These are phyloP conservation scores for Pantherophis vulpinus DNA, from an alignment of 2,797 vertebrate species.

Conservation along the genomic window DNA sequence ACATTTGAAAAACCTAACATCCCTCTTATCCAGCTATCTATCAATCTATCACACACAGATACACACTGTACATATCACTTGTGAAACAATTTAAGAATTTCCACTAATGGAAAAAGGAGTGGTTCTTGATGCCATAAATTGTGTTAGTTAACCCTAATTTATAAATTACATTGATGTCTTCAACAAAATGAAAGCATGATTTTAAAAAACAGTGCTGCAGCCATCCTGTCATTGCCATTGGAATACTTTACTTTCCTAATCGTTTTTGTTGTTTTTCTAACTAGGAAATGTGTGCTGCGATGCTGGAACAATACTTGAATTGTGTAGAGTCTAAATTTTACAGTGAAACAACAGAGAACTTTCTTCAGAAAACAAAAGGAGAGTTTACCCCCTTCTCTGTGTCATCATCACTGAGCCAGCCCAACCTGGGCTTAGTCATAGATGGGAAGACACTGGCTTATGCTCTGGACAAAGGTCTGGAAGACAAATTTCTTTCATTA, in stretches of 20 bases:
- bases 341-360: slow-evolving; percentile 64
- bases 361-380: slow-evolving; percentile 62
- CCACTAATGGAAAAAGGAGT: background rate
- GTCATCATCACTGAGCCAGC: slow-evolving; percentile 70
- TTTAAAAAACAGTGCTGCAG: background rate
- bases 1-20: background rate
- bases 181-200: background rate
- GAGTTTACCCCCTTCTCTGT: slow-evolving; percentile 71
- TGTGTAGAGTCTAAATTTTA: slow-evolving; percentile 85
- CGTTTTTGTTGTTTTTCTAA: slow-evolving; percentile 49
- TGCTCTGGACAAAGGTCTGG: slow-evolving; percentile 85
- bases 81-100: background rate
- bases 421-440: slow-evolving; percentile 86
- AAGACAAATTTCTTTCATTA: slow-evolving; percentile 90
- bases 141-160: background rate
- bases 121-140: background rate
- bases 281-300: slow-evolving; percentile 87
- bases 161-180: background rate
- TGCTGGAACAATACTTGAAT: slow-evolving; percentile 89
- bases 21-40: no score
- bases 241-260: background rate
- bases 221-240: background rate
- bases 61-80: background rate
- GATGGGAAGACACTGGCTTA: slow-evolving; percentile 93
- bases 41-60: background rate